A percentile compares a stretch with the other conserved stretches of the same genome.
phyloP scores from a whole-genome alignment of 2,797 vertebrate species.

The Chanos chanos region DNA sequence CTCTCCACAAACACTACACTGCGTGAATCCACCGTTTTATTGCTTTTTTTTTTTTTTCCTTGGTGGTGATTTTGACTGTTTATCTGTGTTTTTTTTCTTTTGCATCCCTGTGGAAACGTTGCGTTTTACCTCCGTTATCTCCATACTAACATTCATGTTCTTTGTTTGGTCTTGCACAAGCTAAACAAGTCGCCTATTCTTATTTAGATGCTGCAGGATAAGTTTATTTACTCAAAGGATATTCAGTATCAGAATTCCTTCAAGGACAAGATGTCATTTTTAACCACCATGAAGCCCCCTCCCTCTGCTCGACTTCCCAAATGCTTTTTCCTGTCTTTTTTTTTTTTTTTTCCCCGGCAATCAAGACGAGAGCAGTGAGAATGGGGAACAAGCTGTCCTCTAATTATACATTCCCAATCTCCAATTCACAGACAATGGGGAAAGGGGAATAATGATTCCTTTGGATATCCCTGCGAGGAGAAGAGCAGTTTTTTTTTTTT shows the following conservation, averaged over 20 bases:
- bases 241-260: conserved; percentile 51
- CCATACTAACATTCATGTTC: no score
- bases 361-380: conserved; percentile 58
- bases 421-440: conserved; percentile 44
- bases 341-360: conserved; percentile 35
- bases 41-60: no score
- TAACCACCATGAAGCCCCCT: background rate
- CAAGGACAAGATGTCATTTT: conserved; percentile 52
- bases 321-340: background rate
- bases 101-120: no score
- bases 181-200: no score
- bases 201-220: no score
- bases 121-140: no score
- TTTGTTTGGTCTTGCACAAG: no score
- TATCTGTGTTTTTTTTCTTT: no score
- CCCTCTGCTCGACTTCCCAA: background rate
- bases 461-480: conserved; percentile 45
- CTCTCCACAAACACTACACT: background rate
- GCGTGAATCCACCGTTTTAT: no score
- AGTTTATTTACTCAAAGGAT: conserved; percentile 46
- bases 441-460: conserved; percentile 56
- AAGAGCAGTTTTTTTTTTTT: conserved; percentile 51
- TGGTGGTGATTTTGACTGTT: no score
- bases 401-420: conserved; percentile 66
- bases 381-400: conserved; percentile 47